phyloP scores from a whole-genome alignment of 2,888 invertebrate species.

The Tenthredo notha region DNA sequence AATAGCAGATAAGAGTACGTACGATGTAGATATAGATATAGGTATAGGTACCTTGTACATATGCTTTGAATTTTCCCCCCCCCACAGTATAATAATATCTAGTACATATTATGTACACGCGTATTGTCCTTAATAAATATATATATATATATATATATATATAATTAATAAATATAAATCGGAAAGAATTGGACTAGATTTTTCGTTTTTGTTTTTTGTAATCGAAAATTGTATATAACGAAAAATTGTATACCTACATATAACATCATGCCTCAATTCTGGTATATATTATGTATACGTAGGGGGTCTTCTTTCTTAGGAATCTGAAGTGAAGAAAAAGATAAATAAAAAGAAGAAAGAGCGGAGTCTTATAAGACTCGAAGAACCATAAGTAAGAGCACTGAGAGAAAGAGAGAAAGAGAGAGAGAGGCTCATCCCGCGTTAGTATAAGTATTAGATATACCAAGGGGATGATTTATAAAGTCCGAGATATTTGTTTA shows the following conservation, averaged over 20 bases:
- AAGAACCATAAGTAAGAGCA: background rate
- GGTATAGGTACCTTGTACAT: no score
- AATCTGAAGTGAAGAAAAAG: constrained; percentile 6
- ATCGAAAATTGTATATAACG: background rate
- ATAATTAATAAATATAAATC: no score
- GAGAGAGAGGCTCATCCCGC: background rate
- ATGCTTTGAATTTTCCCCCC: background rate
- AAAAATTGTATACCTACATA: background rate
- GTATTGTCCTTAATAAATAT: background rate
- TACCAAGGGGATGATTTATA: constrained; percentile 26
- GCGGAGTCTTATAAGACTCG: background rate
- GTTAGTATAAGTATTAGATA: background rate
- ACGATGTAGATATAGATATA: no score
- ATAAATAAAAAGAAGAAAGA: background rate
- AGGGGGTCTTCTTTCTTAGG: background rate
- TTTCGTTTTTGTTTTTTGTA: no score
- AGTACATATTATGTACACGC: background rate
- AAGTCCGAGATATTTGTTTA: constrained; percentile 31
- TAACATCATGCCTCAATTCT: background rate
- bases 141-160: no score
- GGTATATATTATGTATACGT: background rate
- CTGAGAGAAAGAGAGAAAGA: no score
- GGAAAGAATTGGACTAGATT: no score
- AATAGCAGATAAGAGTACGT: no score
- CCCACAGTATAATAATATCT: background rate